These are phyloP conservation scores for Serinus canaria DNA, from an alignment of 2,113 vertebrate species.

Conservation along the genomic window DNA sequence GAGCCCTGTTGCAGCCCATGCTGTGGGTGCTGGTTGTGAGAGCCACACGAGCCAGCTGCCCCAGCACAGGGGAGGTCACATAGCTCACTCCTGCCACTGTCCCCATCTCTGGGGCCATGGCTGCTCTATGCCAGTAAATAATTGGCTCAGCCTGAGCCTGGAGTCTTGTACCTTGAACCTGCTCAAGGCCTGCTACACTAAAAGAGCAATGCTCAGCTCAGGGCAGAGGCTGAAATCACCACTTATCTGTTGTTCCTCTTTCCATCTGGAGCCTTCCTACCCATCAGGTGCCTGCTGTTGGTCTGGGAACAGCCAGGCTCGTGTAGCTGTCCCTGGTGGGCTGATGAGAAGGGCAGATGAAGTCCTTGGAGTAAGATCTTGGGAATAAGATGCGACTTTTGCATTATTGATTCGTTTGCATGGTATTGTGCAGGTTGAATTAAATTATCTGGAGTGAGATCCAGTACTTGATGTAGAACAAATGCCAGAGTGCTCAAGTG, in stretches of 20 bases:
- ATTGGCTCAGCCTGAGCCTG: background rate
- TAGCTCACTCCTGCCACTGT: accelerated
- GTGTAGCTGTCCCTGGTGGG: background rate
- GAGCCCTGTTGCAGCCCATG: background rate
- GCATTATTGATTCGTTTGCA: background rate
- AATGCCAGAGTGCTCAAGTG: background rate
- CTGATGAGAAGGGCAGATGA: background rate
- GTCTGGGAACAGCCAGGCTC: background rate
- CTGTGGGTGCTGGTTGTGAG: background rate
- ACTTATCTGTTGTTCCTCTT: background rate
- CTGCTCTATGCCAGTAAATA: background rate
- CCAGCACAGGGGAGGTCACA: accelerated
- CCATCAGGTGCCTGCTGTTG: background rate
- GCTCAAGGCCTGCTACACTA: background rate
- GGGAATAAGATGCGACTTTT: background rate
- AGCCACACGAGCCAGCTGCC: background rate
- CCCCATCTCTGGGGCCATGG: accelerated
- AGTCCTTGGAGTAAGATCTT: background rate
- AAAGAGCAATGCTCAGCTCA: accelerated
- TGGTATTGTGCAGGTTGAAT: background rate
- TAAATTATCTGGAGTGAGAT: background rate
- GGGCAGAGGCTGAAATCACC: background rate
- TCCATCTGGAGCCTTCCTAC: background rate
- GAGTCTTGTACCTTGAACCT: background rate
- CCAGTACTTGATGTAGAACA: background rate